phyloP scores from a whole-genome alignment of 2,888 invertebrate species.

The Geotrupes spiniger region DNA sequence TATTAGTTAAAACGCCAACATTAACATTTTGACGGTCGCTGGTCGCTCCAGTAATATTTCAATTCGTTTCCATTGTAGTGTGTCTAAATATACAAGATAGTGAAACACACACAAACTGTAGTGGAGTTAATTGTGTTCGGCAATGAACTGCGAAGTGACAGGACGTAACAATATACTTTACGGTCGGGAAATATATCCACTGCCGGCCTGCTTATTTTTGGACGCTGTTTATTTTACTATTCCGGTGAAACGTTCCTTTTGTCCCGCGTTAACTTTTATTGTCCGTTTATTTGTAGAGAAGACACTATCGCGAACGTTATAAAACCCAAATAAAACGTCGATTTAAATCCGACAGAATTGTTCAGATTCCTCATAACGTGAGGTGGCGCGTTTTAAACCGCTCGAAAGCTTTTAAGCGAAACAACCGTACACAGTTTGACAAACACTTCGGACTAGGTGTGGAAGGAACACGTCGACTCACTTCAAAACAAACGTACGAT shows the following conservation, averaged over 20 bases:
- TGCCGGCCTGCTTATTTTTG: constrained; percentile 1
- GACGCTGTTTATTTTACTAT: not conserved
- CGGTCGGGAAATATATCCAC: not conserved
- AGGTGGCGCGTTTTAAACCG: no score
- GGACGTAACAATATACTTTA: constrained; percentile 5
- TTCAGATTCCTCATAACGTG: constrained; percentile 1
- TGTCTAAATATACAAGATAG: no score
- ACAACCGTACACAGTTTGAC: no score
- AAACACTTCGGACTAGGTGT: no score
- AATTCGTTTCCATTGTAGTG: no score
- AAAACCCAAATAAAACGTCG: constrained; percentile 13
- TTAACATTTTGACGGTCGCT: no score
- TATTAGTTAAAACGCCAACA: no score
- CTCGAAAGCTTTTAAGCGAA: no score
- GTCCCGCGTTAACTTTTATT: constrained; percentile 30
- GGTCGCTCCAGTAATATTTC: no score
- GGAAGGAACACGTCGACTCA: no score
- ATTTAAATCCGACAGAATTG: not conserved
- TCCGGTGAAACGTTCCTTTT: constrained; percentile 28
- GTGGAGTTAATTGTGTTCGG: constrained; percentile 1
- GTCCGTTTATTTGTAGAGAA: constrained; percentile 33
- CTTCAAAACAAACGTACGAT: no score
- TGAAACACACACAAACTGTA: not conserved
- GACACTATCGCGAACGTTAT: constrained; percentile 27
- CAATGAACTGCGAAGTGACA: constrained; percentile 5